Evolutionary conservation across 2,113 vertebrate genomes (phyloP).

Genomic region (Caloenas nicobarica): DNA sequence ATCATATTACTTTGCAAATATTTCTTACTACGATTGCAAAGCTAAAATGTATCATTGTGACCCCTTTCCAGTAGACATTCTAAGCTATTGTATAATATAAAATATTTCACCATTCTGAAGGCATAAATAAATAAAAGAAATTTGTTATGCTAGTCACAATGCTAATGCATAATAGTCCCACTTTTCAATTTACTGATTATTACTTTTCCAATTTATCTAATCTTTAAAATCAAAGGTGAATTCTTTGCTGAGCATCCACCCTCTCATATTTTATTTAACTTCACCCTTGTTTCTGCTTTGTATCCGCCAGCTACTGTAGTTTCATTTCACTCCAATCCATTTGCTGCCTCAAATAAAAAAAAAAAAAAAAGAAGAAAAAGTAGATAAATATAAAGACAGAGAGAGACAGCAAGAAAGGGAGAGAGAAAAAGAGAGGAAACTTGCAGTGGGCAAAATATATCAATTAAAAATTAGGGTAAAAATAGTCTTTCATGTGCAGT

Average conservation of each 20-base stretch:
- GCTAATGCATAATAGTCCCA: conserved; percentile 44
- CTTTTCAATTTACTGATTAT: conserved; percentile 74
- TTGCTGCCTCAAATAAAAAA: background rate
- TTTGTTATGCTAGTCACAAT: conserved; percentile 59
- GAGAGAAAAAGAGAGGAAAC: background rate
- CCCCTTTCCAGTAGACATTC: conserved; percentile 15
- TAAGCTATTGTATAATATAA: conserved; percentile 17
- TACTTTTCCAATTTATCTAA: conserved; percentile 70
- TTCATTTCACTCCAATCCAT: conserved; percentile 29
- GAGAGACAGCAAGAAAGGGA: background rate
- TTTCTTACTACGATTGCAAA: background rate
- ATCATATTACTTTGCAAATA: background rate
- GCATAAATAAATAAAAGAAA: conserved; percentile 29
- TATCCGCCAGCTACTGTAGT: conserved; percentile 16
- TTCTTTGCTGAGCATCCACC: background rate
- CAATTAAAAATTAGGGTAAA: conserved; percentile 67
- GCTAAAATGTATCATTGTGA: background rate
- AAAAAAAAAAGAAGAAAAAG: background rate
- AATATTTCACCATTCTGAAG: conserved; percentile 9
- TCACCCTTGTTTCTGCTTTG: conserved; percentile 31
- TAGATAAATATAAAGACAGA: background rate
- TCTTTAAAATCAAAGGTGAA: conserved; percentile 54
- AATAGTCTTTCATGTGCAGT: conserved; percentile 81
- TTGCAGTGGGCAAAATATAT: conserved; percentile 57
- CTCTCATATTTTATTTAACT: conserved; percentile 30